Base-by-base conservation (phyloP, 2,797 vertebrate species). In the Naso thynnoides region DNA sequence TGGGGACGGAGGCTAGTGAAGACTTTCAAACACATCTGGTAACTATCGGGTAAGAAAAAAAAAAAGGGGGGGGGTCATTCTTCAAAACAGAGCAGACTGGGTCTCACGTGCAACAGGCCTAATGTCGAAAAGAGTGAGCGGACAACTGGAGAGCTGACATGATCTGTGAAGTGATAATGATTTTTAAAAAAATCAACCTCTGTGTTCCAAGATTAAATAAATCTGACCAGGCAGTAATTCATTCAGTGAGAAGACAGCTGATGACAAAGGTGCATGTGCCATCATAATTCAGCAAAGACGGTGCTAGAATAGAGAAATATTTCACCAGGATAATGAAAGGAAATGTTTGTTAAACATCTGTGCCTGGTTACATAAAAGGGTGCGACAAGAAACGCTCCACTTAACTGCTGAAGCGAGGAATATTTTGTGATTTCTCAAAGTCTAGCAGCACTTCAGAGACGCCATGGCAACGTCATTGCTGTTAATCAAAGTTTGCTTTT, bases 41-140 rank as follows among this genome's bases (percentile, higher is more conserved):
- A 41, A 72, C 65, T 58, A 67, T 14, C 33, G 10, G 62, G 33
- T 49, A 55, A 42, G 19, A 59, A 21, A 1, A 14, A 39, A n/a
- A 54, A 23, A 55, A 47, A n/a, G n/a, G n/a, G 47, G 63, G 16
- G 31, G 14, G 48, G 19, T 54, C 29, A 39, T 47, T 45, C 3
- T 2, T 52, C 38, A 52, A 63, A 62, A 56, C 19, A 67, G 36
- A 49, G 24, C 18, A 57, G 26, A 62, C 26, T 7, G n/a, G 47
- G 42, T 31, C 38, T 53, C 2, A 21, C 24, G 39, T 33, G 39
- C 33, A 61, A 29, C 48, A 48, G 27, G 41, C 33, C 39, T 65
- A n/a, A 50, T 2, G 21, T 33, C 18, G n/a, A 13, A 26, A 59
- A 65, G 27, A 11, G 73, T 13, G 38, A n/a, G 47, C 18, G 52